Evolutionary conservation across 2,888 invertebrate species (phyloP), one percentile per base, ranked within the genome.

Genomic region (Leptinotarsa peninsularis): DNA sequence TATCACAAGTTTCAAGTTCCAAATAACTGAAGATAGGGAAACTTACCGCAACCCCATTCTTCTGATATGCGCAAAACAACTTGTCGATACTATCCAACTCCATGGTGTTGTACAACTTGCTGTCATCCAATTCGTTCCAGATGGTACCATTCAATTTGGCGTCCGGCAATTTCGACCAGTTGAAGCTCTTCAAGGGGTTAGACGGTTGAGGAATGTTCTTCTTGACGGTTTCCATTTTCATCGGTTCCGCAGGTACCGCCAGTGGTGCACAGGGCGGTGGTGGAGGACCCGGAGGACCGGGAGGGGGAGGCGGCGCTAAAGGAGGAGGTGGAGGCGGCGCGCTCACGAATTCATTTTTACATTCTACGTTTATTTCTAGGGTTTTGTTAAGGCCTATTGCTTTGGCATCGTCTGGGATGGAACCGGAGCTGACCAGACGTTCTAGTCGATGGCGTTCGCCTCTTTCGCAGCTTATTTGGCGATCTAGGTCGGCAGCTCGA

Each of bases 81-180:
- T 94, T 95, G 85, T 98, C 98, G 78, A 98, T 97, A 56, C 94
- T 94, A 81, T 95, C 94, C 77, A 98, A 90, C 86, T 98, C 98
- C 91, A 98, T 95, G 2, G 94, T 93, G 80, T 94, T 94, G 88
- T 98, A 99, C 80, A 98, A 89, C 87, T 96, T 96, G 0, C 95
- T 93, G 84, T 99, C 98, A 83, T 98, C 98, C 71, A 99, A 87
- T 85, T 97, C 96, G 81, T 94, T 95, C 98, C 98, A 99, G 78
- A 99, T 94, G 0, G 98, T 98, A 14, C 98, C 98, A 81, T 94
- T 93, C 2, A 98, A 90, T 86, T 97, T 97, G 58, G 94, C 92
- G 82, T 98, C 97, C 0, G 98, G 96, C 76, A 98, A 90, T 87
- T 97, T 98, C 71, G 96, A 95, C 99, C 99, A 99, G 90, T 99